Percentiles rank a stretch among this genome's conserved stretches.
Evolutionary conservation across 2,888 invertebrate genomes (phyloP).

Genomic region (Rhogogaster chlorosoma): DNA sequence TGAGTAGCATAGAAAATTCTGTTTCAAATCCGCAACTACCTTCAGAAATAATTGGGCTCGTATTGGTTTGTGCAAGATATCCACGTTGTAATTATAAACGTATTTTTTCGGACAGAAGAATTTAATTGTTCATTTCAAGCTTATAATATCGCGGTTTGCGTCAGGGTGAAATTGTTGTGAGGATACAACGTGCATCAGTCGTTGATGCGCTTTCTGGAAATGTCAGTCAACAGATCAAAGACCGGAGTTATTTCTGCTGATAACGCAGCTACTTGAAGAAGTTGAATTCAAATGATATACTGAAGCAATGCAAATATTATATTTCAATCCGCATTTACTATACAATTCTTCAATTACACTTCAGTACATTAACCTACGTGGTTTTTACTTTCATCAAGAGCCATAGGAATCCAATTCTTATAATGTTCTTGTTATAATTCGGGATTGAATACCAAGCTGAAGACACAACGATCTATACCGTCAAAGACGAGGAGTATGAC

Average conservation of each 20-base stretch:
- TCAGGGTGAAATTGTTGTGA: neutral
- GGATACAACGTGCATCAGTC: neutral
- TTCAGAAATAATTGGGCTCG: too few species aligned
- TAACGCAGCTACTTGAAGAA: neutral
- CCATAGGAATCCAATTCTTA: neutral
- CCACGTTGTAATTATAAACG: too few species aligned
- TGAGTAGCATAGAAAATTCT: too few species aligned
- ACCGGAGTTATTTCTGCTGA: neutral
- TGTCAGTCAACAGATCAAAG: too few species aligned
- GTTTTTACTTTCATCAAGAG: neutral
- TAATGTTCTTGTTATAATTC: too few species aligned
- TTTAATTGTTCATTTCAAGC: neutral
- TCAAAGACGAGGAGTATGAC: neutral
- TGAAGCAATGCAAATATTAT: too few species aligned
- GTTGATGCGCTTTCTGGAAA: neutral
- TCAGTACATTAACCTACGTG: neutral
- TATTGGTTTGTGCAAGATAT: too few species aligned
- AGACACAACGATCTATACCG: too few species aligned
- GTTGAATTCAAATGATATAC: too few species aligned
- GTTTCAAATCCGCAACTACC: too few species aligned
- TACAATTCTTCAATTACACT: neutral
- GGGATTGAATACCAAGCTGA: too few species aligned
- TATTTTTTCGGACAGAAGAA: neutral
- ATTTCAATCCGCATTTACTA: too few species aligned
- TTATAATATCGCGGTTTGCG: neutral